Percentiles rank a stretch among this genome's conserved stretches.
These are phyloP conservation scores for Sinella curviseta DNA, from an alignment of 1,140 invertebrate genomes.

Conservation along the genomic window DNA sequence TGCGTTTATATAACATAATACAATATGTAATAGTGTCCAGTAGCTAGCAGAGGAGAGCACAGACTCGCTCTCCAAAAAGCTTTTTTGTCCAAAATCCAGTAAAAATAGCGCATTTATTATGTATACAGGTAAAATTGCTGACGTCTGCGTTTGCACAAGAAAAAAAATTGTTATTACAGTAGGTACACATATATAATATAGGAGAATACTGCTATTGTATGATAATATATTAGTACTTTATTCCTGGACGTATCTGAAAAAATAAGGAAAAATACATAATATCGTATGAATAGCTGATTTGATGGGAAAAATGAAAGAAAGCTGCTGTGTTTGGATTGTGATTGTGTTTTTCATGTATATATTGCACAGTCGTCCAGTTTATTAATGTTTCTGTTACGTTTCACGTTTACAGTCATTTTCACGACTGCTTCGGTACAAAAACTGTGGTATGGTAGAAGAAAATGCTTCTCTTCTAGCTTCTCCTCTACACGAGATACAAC, in stretches of 20 bases:
- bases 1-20: too few relatives aligned
- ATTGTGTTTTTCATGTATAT: neutral
- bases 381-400: neutral
- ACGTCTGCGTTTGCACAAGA: slow-evolving; percentile 11
- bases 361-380: neutral
- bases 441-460: too few relatives aligned
- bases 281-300: slow-evolving; percentile 17
- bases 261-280: slow-evolving; percentile 15
- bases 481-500: too few relatives aligned
- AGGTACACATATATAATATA: neutral
- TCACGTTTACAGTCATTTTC: too few relatives aligned
- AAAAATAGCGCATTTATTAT: neutral
- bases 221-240: too few relatives aligned
- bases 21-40: too few relatives aligned
- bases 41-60: too few relatives aligned
- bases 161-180: slow-evolving; percentile 1
- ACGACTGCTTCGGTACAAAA: too few relatives aligned
- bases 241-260: neutral
- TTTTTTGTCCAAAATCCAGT: neutral
- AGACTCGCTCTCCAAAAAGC: too few relatives aligned
- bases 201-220: too few relatives aligned
- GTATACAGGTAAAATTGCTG: slow-evolving; percentile 8
- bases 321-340: neutral
- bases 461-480: too few relatives aligned
- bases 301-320: neutral